Conservation (phyloP, 2,113 vertebrate genomes). For the Ramphastos sulfuratus region DNA sequence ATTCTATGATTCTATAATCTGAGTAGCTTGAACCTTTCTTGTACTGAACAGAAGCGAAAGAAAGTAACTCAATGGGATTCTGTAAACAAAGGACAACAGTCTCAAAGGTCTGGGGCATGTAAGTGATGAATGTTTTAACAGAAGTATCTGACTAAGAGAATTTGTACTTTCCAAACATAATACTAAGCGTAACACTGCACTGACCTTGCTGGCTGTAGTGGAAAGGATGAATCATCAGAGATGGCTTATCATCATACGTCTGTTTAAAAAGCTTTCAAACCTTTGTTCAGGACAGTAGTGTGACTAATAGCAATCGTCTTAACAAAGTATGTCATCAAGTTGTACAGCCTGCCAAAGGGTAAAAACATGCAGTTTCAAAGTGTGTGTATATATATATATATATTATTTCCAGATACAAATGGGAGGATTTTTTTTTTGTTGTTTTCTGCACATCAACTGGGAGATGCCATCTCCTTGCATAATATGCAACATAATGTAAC, state of each 20-base stretch:
- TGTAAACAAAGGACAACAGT: neutral
- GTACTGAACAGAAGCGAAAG: neutral
- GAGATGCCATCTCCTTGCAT: neutral
- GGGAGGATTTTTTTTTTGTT: neutral
- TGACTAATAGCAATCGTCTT: slow-evolving; percentile 19
- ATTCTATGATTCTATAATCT: neutral
- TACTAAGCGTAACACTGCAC: neutral
- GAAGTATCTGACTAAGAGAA: neutral
- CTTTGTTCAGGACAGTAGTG: neutral
- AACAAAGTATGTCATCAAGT: neutral
- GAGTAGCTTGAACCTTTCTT: neutral
- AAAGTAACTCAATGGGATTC: neutral
- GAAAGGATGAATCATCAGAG: slow-evolving; percentile 63
- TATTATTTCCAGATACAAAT: neutral
- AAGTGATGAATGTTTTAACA: neutral
- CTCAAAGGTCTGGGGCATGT: neutral
- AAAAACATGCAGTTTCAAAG: neutral
- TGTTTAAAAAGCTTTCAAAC: neutral
- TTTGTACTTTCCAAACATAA: neutral
- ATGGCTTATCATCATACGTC: neutral
- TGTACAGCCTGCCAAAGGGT: neutral
- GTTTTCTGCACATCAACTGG: neutral
- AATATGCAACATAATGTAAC: neutral
- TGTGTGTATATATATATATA: neutral
- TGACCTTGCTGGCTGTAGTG: neutral